Evolutionary conservation across 2,888 invertebrate genomes (phyloP), one percentile per base, ranked within the genome.

Genomic region (Gortyna flavago): DNA sequence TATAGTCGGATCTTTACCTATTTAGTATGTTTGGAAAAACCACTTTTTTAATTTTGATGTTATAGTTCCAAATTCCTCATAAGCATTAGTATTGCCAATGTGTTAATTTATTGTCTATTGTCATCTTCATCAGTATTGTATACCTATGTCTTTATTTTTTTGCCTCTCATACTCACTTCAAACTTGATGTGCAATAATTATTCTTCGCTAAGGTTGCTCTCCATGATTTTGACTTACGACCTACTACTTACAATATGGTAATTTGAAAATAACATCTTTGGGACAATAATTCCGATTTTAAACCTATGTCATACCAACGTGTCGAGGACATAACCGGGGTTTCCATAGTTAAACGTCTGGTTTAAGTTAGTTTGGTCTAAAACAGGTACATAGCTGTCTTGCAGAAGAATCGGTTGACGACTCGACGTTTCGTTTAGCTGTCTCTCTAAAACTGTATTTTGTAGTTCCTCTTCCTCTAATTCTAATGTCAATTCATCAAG

Each of bases 401-500:
- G 95, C 44, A 96, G 89, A 41, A 95, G 89, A 59, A 96, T 96
- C 0, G 96, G 96, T 78, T 96, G 96, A 80, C 96, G 90, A 91
- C 95, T 96, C 0, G 96, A 95, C 2, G 96, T 92, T 86, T 96
- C 96, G 77, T 96, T 96, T 51, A 96, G 81, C 78, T 96, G 96
- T 76, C 93, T 93, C 92, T 97, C 95, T 89, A 97, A 82, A 90
- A 95, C 92, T 83, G 97, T 86, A 90, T 97, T 95, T 93, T 97
- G 95, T 77, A 95, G 84, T 84, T 97, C 96, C 77, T 96, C 96
- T 83, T 97, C 95, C 82, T 97, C 96, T 77, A 97, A 91, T 80
- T 97, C 97, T 80, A 96, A 90, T 4, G 97, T 97, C 77, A 97
- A 89, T 77, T 96, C 96, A 73, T 97, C 97, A 16, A 97, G 90